A percentile compares a stretch with the other conserved stretches of the same genome.
Conservation (phyloP, 1,140 invertebrate genomes). For the Calosoma granatense region DNA sequence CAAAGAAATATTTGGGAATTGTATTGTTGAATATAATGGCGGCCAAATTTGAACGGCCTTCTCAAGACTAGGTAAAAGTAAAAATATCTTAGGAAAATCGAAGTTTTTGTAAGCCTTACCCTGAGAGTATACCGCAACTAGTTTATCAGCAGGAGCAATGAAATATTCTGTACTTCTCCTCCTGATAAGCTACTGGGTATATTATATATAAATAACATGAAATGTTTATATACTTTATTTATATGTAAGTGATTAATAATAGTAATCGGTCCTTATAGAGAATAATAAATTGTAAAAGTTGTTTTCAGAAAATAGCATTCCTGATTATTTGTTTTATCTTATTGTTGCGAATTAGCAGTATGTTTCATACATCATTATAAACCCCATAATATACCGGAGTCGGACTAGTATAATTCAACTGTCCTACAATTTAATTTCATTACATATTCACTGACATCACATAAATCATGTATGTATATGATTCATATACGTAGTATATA, state of each 20-base stretch:
- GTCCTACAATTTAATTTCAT: too few relatives aligned
- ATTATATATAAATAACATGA: neutral
- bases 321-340: neutral
- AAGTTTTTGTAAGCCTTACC: neutral
- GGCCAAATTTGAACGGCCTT: neutral
- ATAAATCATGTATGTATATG: too few relatives aligned
- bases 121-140: neutral
- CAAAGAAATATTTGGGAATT: neutral
- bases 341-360: neutral
- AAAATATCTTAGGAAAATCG: neutral
- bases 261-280: neutral
- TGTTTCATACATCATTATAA: too few relatives aligned
- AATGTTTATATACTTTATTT: neutral
- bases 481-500: too few relatives aligned
- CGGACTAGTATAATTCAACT: too few relatives aligned
- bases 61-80: neutral
- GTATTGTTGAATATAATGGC: neutral
- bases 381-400: too few relatives aligned
- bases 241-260: neutral
- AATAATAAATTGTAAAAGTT: neutral
- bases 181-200: neutral
- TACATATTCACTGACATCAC: too few relatives aligned
- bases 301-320: neutral
- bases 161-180: neutral
- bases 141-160: neutral